Base-by-base conservation (phyloP, 2,113 vertebrate genomes). In the Odontophorus gujanensis region DNA sequence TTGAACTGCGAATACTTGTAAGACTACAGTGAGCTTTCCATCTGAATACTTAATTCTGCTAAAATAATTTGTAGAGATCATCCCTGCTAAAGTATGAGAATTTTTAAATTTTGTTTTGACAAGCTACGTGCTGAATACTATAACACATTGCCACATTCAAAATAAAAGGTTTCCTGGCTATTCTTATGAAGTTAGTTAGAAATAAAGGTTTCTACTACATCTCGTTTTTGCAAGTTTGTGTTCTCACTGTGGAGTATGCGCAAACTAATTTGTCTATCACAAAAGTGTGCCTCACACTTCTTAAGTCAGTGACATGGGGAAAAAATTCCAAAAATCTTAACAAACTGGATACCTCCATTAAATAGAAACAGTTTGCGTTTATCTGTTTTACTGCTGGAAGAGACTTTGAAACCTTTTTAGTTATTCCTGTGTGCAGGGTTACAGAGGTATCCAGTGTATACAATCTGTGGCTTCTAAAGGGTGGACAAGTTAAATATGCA, bases 351-450 rank as follows among this genome's bases (percentile, higher is more conserved):
- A 50, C 24, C 38, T 91, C 42, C 5, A 7, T 69, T 80, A 71
- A 73, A 94, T 85, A 43, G 53, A 28, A 69, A 11, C 48, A 66
- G 13, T 81, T 87, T 47, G 11, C 6, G 2, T 90, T 95, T 89
- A 45, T 61, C 81, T 76, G 0, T 82, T 84, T 89, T 68, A 51
- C 11, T 36, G 55, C 30, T 24, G 34, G 42, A 62, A 13, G 7
- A 45, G 68, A 66, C 48, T 84, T 73, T 68, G 81, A 87, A 91
- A 65, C 21, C 57, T 92, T 92, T 53, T 90, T 67, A 80, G 68
- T 89, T 76, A 71, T 78, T 67, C 11, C 42, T 66, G 32, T 7
- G 32, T 73, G 63, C 75, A 51, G 81, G 75, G 51, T 80, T 89
- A 84, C 63, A 40, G 81, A 55, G 82, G 55, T 73, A 74, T 4